These are phyloP conservation scores for Chrosomus eos DNA, from an alignment of 2,797 vertebrate genomes.

Conservation along the genomic window DNA sequence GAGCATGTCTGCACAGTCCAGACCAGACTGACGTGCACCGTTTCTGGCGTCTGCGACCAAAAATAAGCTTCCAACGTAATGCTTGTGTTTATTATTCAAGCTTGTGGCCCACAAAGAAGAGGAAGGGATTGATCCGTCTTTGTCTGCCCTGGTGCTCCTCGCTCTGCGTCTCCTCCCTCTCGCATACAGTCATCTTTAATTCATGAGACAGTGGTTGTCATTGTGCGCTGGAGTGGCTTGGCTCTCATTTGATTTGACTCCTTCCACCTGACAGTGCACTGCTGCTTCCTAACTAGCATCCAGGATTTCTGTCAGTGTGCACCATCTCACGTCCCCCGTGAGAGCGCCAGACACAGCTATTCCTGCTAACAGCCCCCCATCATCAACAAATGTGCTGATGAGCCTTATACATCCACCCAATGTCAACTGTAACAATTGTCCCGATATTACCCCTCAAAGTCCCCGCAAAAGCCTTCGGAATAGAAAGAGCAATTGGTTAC, in stretches of 20 bases:
- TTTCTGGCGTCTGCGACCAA: background rate
- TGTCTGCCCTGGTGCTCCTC: slow-evolving; percentile 17
- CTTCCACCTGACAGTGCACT: slow-evolving; percentile 54
- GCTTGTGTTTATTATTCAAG: slow-evolving; percentile 24
- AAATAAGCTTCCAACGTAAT: slow-evolving; percentile 9
- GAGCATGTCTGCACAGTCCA: slow-evolving; percentile 31
- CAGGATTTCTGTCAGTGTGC: slow-evolving; percentile 44
- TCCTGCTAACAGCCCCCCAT: slow-evolving; percentile 26
- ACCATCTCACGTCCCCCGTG: slow-evolving; percentile 8
- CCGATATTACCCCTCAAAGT: slow-evolving; percentile 12
- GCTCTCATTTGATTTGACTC: slow-evolving; percentile 64
- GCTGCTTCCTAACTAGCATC: slow-evolving; percentile 57
- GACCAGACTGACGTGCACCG: slow-evolving; percentile 8
- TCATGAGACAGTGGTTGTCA: slow-evolving; percentile 66
- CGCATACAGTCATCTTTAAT: slow-evolving; percentile 66
- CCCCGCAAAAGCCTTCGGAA: background rate
- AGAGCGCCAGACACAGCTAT: slow-evolving; percentile 25
- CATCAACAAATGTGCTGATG: slow-evolving; percentile 31
- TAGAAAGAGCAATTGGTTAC: slow-evolving; percentile 37
- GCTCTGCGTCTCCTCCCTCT: slow-evolving; percentile 38
- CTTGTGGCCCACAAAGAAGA: slow-evolving; percentile 28
- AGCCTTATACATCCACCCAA: slow-evolving; percentile 8
- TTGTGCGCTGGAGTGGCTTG: slow-evolving; percentile 48
- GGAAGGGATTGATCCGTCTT: slow-evolving; percentile 44
- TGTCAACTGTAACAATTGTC: slow-evolving; percentile 5